phyloP scores from a whole-genome alignment of 2,888 invertebrate species.

The Trachelus iudaicus region DNA sequence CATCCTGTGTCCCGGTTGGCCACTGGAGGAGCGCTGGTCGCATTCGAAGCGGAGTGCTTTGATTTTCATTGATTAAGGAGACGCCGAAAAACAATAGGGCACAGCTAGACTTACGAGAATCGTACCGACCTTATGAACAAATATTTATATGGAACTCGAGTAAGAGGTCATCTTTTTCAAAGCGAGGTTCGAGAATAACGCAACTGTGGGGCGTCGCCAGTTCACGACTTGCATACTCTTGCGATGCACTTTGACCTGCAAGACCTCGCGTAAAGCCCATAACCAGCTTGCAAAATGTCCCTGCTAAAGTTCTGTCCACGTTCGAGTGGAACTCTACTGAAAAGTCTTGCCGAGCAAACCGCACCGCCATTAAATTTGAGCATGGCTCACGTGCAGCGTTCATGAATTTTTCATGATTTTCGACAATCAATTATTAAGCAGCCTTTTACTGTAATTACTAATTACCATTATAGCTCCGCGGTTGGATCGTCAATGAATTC shows the following conservation, averaged over 20 bases:
- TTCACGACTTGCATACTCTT: background rate
- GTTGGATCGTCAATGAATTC: background rate
- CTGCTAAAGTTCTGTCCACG: slow-evolving; percentile 33
- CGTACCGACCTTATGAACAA: background rate
- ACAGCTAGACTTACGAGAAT: background rate
- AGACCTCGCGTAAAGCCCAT: slow-evolving; percentile 50
- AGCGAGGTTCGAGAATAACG: background rate
- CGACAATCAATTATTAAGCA: slow-evolving; percentile 28
- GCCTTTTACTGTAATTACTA: slow-evolving; percentile 33
- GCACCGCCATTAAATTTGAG: slow-evolving; percentile 40
- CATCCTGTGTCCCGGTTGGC: background rate
- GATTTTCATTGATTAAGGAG: slow-evolving; percentile 21
- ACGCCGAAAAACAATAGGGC: background rate
- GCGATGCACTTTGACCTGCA: slow-evolving; percentile 23
- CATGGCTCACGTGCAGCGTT: slow-evolving; percentile 19
- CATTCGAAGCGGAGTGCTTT: slow-evolving; percentile 21
- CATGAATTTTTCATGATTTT: slow-evolving; percentile 28
- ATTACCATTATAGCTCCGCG: background rate
- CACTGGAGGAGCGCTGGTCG: slow-evolving; percentile 9
- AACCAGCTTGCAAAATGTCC: slow-evolving; percentile 46
- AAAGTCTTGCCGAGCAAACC: background rate
- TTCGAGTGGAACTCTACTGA: background rate
- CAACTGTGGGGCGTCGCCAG: background rate
- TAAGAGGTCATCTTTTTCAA: background rate
- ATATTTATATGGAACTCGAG: background rate